phyloP scores from a whole-genome alignment of 2,113 vertebrate species.

The Anarrhichthys ocellatus region DNA sequence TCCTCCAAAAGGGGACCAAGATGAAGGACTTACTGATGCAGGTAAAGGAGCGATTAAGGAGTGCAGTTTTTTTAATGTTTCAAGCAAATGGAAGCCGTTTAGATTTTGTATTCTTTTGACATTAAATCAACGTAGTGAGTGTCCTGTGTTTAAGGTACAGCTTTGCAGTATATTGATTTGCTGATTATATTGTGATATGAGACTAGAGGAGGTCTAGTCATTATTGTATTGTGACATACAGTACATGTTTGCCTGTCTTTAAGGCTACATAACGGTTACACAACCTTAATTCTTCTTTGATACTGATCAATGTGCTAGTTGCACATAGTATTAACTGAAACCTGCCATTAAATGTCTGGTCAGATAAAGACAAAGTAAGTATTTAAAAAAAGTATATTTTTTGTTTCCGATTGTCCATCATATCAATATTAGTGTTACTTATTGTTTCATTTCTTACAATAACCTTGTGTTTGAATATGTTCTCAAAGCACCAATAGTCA shows the following conservation, averaged over 20 bases:
- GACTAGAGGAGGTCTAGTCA: not conserved
- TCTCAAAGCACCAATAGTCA: not conserved
- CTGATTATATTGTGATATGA: not conserved
- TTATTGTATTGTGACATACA: not conserved
- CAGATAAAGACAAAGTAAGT: not conserved
- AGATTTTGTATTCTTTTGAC: not conserved
- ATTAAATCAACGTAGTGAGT: not conserved
- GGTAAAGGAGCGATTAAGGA: conserved; percentile 79
- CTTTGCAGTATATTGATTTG: not conserved
- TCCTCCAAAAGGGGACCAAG: conserved; percentile 88
- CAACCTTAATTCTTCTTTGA: not conserved
- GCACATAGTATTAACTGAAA: not conserved
- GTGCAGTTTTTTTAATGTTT: conserved; percentile 2
- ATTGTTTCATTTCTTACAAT: too few relatives aligned
- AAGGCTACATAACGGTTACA: not conserved
- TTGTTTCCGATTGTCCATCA: not conserved
- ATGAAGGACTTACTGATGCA: conserved; percentile 86
- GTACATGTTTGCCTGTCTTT: not conserved
- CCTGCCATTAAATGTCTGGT: not conserved
- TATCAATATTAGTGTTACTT: too few relatives aligned
- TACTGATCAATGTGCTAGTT: too few relatives aligned
- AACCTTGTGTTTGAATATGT: not conserved
- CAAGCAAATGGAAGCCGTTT: not conserved
- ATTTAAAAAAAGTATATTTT: not conserved
- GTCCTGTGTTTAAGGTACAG: not conserved